Conservation (phyloP, 2,113 vertebrate species). For the Nicator chloris region DNA sequence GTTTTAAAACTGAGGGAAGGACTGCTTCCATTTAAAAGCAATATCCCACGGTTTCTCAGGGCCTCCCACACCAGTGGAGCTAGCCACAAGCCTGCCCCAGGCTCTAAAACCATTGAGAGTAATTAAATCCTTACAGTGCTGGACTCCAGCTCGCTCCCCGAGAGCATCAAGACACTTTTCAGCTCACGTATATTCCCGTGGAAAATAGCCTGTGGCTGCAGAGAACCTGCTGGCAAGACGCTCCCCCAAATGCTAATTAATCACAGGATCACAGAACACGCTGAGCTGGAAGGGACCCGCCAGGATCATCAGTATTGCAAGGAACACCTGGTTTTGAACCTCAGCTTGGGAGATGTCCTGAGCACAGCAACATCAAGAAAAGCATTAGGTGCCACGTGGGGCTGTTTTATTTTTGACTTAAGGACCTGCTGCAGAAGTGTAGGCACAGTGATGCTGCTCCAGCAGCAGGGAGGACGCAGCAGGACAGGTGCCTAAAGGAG, state of each 20-base stretch:
- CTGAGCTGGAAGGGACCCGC: neutral
- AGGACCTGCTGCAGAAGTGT: accelerated
- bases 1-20: neutral
- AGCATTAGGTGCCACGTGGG: neutral
- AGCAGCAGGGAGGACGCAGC: neutral
- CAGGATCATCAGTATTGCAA: neutral
- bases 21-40: neutral
- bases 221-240: neutral
- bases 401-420: neutral
- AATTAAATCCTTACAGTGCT: conserved; percentile 1
- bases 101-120: neutral
- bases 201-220: neutral
- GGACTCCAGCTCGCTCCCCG: neutral
- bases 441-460: neutral
- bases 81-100: neutral
- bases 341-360: neutral
- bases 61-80: neutral
- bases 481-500: neutral
- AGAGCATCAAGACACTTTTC: neutral
- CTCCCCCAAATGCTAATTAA: neutral
- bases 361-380: neutral
- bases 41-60: neutral
- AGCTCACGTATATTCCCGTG: neutral
- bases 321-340: neutral
- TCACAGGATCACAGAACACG: neutral